Percentiles rank a stretch among this genome's conserved stretches.
Evolutionary conservation across 2,888 invertebrate species (phyloP).

Genomic region (Aphrophora alni): DNA sequence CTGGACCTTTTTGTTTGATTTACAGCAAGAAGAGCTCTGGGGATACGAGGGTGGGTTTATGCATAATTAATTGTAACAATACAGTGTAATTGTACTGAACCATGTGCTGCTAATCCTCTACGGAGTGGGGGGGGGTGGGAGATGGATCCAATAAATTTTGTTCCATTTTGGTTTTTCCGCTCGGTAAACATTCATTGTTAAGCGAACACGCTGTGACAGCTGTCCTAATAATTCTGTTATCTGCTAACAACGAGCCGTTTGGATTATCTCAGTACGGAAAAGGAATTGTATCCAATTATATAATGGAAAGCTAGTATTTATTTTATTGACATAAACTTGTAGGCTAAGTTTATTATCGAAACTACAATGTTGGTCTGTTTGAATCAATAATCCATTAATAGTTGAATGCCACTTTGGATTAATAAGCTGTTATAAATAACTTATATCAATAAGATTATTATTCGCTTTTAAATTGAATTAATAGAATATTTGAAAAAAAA

Average conservation of each 20-base stretch:
- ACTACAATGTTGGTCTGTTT: background rate
- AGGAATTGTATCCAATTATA: background rate
- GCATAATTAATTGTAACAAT: background rate
- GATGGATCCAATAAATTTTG: background rate
- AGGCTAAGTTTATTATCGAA: background rate
- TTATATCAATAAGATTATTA: no score
- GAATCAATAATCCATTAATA: no score
- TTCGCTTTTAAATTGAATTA: no score
- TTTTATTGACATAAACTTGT: background rate
- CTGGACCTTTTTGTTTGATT: background rate
- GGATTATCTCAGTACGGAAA: background rate
- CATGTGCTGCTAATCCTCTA: background rate
- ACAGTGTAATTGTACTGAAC: background rate
- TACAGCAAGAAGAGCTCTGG: background rate
- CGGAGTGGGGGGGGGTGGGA: background rate
- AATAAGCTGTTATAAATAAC: no score
- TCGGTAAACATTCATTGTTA: background rate
- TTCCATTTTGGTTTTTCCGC: constrained; percentile 4
- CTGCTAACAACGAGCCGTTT: background rate
- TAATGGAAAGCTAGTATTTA: background rate
- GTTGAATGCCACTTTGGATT: no score
- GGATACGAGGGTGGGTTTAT: background rate
- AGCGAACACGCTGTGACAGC: background rate
- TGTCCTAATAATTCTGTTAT: constrained; percentile 2
- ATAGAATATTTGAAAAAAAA: no score